phyloP scores from a whole-genome alignment of 1,140 invertebrate species.

The Xylocopa sonorina region DNA sequence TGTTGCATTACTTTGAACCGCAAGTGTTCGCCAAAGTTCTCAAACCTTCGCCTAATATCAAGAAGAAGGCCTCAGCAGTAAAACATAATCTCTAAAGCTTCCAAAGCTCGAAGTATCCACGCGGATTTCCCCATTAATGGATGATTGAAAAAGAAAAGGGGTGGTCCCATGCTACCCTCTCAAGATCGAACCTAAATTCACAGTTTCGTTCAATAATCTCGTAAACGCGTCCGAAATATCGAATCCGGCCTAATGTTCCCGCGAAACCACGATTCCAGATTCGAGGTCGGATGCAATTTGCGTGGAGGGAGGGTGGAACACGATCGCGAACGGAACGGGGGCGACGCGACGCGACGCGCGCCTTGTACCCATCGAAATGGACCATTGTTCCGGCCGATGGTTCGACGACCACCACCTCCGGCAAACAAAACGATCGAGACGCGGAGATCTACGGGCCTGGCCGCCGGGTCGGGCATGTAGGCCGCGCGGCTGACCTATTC shows the following conservation, averaged over 20 bases:
- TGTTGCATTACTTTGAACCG: no score
- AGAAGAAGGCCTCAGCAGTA: no score
- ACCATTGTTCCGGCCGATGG: constrained; percentile 73
- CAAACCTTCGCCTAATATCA: no score
- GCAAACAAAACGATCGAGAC: constrained; percentile 70
- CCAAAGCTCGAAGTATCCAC: no score
- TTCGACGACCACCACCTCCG: constrained; percentile 68
- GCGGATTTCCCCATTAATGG: no score
- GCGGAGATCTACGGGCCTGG: constrained; percentile 53
- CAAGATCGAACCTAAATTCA: no score
- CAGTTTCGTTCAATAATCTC: no score
- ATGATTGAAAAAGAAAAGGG: no score
- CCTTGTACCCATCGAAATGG: constrained; percentile 66
- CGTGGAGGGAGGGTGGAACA: constrained; percentile 43
- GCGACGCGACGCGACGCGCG: constrained; percentile 46
- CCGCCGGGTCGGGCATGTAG: constrained; percentile 58
- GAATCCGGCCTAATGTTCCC: neutral
- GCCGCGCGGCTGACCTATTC: constrained; percentile 43
- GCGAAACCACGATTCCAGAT: neutral
- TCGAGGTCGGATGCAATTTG: constrained; percentile 49
- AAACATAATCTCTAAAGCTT: no score
- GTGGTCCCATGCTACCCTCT: no score
- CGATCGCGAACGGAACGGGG: constrained; percentile 51
- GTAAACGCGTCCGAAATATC: no score
- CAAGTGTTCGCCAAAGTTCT: no score